Base-by-base conservation (phyloP, 2,888 invertebrate species). In the Trissonchulus sp. region DNA sequence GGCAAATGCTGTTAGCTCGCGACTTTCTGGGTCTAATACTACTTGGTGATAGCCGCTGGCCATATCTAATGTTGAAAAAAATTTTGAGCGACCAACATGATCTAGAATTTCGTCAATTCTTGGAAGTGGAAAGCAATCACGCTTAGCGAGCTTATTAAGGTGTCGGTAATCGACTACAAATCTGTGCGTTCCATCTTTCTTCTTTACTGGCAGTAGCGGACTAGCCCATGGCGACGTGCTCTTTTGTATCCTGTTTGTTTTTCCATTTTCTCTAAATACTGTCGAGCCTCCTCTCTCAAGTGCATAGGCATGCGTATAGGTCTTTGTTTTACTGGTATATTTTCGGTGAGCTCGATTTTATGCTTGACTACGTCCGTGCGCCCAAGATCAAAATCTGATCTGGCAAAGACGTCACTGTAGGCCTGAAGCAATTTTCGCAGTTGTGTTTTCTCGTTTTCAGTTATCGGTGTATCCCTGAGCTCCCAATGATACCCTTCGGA, bases 1-100 rank as follows among this genome's bases (percentile, higher is more conserved):
- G 2, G 48, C 63, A 38, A 78, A 78, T n/a, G 77, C 77, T 36
- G 78, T 77, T 30, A 79, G 74, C 34, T 65, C 65, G 3, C n/a
- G 76, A 36, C 76, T 76, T 30, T 73, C 48, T 75, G 74, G 74
- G 15, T 33, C 35, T 1, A 79, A 35, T 36, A 34, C 34, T 0
- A 77, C 34, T 48, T 78, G 48, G 35, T 69, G 65, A 63, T 78
- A 76, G 23, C 74, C 77, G 2, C 35, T 33, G 15, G 35, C 34
- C 38, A 35, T 28, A 38, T 76, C 74, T 23, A 75, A 77, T 28
- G 33, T 38, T 30, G 72, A 18, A 28, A 69, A 74, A 23, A 69
- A 73, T 2, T 33, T 15, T 18, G 34, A n/a, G 3, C 37, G 30
- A 31, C n/a, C 23, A 23, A 31, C 15, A 3, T n/a, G 23, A 33